Percentiles rank a stretch among this genome's conserved stretches.
These are phyloP conservation scores for Cossypha polioptera DNA, from an alignment of 2,797 vertebrate genomes.

Conservation along the genomic window DNA sequence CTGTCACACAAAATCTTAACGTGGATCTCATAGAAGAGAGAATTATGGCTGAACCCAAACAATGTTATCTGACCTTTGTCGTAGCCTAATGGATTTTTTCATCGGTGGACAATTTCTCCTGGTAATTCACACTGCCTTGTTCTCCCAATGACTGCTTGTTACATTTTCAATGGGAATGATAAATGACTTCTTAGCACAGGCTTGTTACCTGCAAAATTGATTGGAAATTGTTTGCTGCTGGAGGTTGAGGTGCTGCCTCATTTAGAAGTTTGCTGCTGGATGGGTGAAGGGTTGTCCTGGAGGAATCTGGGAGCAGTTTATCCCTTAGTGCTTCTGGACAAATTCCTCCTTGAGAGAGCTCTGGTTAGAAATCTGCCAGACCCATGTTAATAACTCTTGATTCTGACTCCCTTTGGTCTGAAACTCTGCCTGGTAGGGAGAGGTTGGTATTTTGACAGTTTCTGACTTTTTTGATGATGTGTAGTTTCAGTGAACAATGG, in stretches of 20 bases:
- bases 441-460: background rate
- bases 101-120: slow-evolving; percentile 35
- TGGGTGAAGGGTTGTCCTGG: background rate
- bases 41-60: slow-evolving; percentile 49
- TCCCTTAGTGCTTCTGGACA: background rate
- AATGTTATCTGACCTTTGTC: slow-evolving; percentile 62
- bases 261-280: background rate
- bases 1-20: slow-evolving; percentile 12
- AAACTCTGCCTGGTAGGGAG: background rate
- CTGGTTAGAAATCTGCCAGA: background rate
- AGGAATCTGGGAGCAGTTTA: background rate
- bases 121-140: slow-evolving; percentile 20
- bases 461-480: background rate
- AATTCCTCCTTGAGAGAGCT: background rate
- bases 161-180: slow-evolving; percentile 42
- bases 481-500: background rate
- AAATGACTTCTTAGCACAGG: slow-evolving; percentile 30
- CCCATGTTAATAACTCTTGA: background rate
- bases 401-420: background rate
- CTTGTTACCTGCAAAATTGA: slow-evolving; percentile 48
- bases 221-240: slow-evolving; percentile 43
- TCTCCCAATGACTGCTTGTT: slow-evolving; percentile 37
- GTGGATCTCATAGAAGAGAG: background rate
- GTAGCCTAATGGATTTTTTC: slow-evolving; percentile 55
- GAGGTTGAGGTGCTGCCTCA: slow-evolving; percentile 9